Percentiles rank a stretch among this genome's conserved stretches.
phyloP scores from a whole-genome alignment of 2,888 invertebrate species.

The Lacanobia oleracea region DNA sequence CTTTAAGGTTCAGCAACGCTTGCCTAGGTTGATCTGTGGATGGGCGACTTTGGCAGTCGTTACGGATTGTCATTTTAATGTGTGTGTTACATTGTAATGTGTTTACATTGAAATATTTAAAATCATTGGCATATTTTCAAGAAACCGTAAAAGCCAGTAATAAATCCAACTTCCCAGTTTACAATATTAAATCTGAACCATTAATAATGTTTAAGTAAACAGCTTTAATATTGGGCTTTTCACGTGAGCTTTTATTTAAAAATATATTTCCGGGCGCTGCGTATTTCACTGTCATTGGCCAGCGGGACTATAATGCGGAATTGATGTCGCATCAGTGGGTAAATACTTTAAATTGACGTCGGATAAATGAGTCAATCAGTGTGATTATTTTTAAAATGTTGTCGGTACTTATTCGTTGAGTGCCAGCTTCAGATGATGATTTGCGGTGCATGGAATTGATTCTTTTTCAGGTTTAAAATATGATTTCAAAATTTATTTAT shows the following conservation, averaged over 20 bases:
- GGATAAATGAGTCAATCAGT: conserved; percentile 74
- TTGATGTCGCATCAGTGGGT: conserved; percentile 65
- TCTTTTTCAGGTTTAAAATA: neutral
- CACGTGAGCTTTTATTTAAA: conserved; percentile 53
- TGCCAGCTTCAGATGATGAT: neutral
- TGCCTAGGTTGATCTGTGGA: too few species aligned
- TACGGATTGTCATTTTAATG: too few species aligned
- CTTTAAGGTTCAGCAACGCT: too few species aligned
- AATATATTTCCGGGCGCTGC: conserved; percentile 42
- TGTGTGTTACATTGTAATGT: too few species aligned
- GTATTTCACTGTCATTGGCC: conserved; percentile 62
- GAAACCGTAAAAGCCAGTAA: conserved; percentile 29
- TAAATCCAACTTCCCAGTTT: conserved; percentile 43
- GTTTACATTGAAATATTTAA: neutral
- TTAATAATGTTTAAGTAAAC: conserved; percentile 61
- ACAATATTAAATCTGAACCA: conserved; percentile 43
- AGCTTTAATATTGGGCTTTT: conserved; percentile 51
- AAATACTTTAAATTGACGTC: conserved; percentile 69
- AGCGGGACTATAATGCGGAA: conserved; percentile 60
- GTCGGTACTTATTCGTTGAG: conserved; percentile 1
- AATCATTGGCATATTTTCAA: conserved; percentile 12
- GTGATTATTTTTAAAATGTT: conserved; percentile 67
- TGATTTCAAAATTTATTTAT: too few species aligned
- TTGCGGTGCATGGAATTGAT: neutral
- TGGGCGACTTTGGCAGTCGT: too few species aligned